Conservation (phyloP, 2,888 invertebrate genomes). For the Drosophila meridiana region DNA sequence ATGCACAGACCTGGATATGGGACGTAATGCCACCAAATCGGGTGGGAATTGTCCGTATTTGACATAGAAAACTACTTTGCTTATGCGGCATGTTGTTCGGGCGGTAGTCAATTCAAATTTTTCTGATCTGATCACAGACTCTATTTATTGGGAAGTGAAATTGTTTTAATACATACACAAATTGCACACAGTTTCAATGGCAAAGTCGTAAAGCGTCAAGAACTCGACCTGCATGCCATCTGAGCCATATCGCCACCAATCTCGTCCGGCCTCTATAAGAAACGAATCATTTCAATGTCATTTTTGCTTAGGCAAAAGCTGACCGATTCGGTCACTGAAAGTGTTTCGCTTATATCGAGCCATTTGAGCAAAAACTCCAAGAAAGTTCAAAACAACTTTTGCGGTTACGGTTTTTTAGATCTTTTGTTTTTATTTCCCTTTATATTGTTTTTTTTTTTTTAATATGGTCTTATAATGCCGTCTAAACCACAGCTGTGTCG, state of each 20-base stretch:
- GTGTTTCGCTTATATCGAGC: slow-evolving; percentile 40
- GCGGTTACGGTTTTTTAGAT: slow-evolving; percentile 58
- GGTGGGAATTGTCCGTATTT: slow-evolving; percentile 34
- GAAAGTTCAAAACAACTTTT: slow-evolving; percentile 57
- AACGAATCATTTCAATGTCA: slow-evolving; percentile 63
- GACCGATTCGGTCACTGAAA: slow-evolving; percentile 40
- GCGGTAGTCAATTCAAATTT: not conserved
- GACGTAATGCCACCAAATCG: slow-evolving; percentile 59
- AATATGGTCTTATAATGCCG: slow-evolving; percentile 45
- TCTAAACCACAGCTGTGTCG: slow-evolving; percentile 62
- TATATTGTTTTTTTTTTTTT: slow-evolving; percentile 9
- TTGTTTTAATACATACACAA: not conserved
- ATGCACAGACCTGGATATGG: slow-evolving; percentile 42
- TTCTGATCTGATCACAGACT: not conserved
- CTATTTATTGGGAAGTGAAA: not conserved
- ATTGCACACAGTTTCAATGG: slow-evolving; percentile 29
- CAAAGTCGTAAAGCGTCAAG: slow-evolving; percentile 19
- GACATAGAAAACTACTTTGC: slow-evolving; percentile 68
- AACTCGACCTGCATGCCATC: slow-evolving; percentile 30
- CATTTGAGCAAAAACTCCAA: slow-evolving; percentile 38
- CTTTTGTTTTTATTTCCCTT: slow-evolving; percentile 1
- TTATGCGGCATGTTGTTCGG: not conserved
- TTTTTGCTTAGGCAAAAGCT: slow-evolving; percentile 47
- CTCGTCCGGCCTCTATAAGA: slow-evolving; percentile 16
- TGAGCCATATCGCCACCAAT: slow-evolving; percentile 38